Evolutionary conservation across 2,113 vertebrate genomes (phyloP).

Genomic region (Gymnorhina tibicen): DNA sequence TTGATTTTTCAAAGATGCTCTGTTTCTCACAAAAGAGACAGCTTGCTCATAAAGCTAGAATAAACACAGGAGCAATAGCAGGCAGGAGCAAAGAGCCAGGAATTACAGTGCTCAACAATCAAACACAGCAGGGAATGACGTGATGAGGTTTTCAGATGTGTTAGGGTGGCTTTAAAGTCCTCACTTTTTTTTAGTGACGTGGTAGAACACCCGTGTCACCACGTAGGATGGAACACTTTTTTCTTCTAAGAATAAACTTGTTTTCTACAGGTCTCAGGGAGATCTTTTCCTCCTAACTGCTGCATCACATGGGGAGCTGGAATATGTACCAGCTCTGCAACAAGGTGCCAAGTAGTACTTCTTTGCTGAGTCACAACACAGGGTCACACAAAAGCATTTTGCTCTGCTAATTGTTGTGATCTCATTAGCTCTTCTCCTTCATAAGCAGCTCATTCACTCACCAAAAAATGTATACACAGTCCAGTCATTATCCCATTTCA

Average conservation of each 20-base stretch:
- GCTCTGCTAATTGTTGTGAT: not conserved
- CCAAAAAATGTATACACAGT: not conserved
- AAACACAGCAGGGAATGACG: not conserved
- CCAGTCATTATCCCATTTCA: slow-evolving; percentile 2
- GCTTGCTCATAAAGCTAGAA: not conserved
- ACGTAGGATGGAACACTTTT: not conserved
- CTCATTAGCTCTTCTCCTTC: slow-evolving; percentile 19
- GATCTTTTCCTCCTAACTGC: not conserved
- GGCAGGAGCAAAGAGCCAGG: not conserved
- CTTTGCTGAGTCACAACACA: not conserved
- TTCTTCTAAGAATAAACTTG: not conserved
- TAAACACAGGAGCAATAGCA: not conserved
- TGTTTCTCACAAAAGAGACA: not conserved
- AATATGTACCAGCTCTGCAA: not conserved
- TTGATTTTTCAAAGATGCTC: not conserved
- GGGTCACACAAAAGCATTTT: not conserved
- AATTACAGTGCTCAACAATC: not conserved
- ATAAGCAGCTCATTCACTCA: slow-evolving; percentile 9
- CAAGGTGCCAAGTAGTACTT: not conserved
- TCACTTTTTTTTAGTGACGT: not conserved
- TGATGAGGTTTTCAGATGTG: not conserved
- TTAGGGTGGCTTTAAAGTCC: not conserved
- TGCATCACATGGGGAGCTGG: not conserved
- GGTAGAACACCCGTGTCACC: not conserved
- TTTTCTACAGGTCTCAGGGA: not conserved